Base-by-base conservation (phyloP, 2,888 invertebrate genomes). In the Chymomyza procnemis region DNA sequence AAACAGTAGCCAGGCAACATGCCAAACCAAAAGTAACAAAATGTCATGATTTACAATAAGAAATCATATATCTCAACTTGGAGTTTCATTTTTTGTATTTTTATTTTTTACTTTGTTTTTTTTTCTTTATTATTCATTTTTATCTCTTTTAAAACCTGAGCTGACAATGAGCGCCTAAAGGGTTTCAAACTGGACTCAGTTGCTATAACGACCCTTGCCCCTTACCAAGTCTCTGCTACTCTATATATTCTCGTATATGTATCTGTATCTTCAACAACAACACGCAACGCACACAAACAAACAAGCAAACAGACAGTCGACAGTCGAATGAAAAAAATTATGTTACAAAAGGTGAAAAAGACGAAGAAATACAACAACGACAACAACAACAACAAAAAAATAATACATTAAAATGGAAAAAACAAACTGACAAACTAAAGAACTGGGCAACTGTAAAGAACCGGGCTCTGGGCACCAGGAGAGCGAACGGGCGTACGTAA, bases 41-140 rank as follows among this genome's bases (percentile, higher is more conserved):
- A 81, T 85, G 86, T 83, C 86, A 85, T 81, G 80, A 81, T 83
- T 81, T 83, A 85, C 86, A 81, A 84, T 83, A 79, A 73, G 84
- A 83, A 80, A 80, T 81, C 81, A 75, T 77, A 77, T 86, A 76
- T 85, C 68, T 82, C 78, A 26, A 9, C 30, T 67, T 69, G 52
- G 69, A 69, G 73, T 66, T 65, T 63, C 46, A 19, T 46, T 56
- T 14, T 61, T 41, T 54, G 61, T 65, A 52, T 41, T 63, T 63
- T 54, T 52, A 41, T 22, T 61, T 41, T 54, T 55, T 22, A 67
- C 63, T 73, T 66, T 55, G 34, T 22, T 54, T 34, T 68, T 66
- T 56, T 72, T 76, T 26, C 6, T 58, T 30, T 64, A 61, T 46
- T 66, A 71, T 71, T 18, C 55, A 55, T 71, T 80, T 80, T 74